Conservation (phyloP, 2,888 invertebrate species). For the Pogonocherus hispidulus region DNA sequence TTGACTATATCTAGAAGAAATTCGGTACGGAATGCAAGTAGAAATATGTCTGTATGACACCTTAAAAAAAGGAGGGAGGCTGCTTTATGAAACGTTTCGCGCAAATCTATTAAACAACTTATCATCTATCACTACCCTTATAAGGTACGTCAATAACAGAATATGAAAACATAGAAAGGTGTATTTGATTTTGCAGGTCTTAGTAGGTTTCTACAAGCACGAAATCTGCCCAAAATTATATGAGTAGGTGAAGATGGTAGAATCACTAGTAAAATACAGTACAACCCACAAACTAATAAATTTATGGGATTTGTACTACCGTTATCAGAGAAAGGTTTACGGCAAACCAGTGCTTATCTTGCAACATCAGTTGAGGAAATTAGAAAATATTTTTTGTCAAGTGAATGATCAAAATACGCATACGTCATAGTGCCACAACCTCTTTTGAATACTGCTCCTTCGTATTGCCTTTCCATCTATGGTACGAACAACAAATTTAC, state of each 20-base stretch:
- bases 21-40: not conserved
- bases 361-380: too few species aligned
- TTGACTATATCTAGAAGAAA: not conserved
- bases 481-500: constrained; percentile 49
- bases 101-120: not conserved
- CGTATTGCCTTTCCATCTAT: constrained; percentile 47
- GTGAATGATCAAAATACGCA: too few species aligned
- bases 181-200: constrained; percentile 39
- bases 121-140: not conserved
- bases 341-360: too few species aligned
- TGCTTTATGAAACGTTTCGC: not conserved
- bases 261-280: constrained; percentile 47
- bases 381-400: too few species aligned
- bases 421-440: too few species aligned
- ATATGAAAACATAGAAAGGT: not conserved
- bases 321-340: constrained; percentile 36
- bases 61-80: not conserved
- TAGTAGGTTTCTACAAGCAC: constrained; percentile 27
- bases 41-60: not conserved
- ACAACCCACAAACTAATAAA: constrained; percentile 48
- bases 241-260: constrained; percentile 50
- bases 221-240: constrained; percentile 42
- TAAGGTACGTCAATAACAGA: not conserved
- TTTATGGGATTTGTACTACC: constrained; percentile 51
- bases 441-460: constrained; percentile 25